These are phyloP conservation scores for Nannobrachium achirus DNA, from an alignment of 2,113 vertebrate species.

Conservation along the genomic window DNA sequence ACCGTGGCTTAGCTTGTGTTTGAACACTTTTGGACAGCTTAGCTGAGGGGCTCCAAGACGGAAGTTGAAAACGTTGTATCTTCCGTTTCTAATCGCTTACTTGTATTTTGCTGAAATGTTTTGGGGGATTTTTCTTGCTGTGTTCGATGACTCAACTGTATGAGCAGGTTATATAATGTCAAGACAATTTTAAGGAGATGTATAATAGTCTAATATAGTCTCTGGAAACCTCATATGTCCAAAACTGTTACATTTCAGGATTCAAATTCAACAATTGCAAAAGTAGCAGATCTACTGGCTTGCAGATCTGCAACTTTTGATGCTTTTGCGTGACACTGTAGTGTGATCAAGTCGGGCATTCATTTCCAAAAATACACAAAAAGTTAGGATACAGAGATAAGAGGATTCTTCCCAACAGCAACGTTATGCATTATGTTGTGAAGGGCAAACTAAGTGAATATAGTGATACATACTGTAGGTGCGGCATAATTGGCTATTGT, in stretches of 20 bases:
- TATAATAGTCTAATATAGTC: neutral
- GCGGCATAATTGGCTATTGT: neutral
- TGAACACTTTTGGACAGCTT: conserved; percentile 54
- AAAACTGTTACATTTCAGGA: too few relatives aligned
- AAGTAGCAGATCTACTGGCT: too few relatives aligned
- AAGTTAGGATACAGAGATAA: too few relatives aligned
- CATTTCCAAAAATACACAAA: too few relatives aligned
- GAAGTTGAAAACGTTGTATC: conserved; percentile 46
- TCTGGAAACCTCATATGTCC: neutral
- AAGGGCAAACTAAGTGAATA: too few relatives aligned
- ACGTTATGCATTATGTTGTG: too few relatives aligned
- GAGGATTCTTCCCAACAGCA: too few relatives aligned
- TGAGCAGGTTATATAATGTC: conserved; percentile 1
- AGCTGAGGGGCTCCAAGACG: conserved; percentile 44
- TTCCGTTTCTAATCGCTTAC: conserved; percentile 34
- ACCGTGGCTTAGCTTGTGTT: conserved; percentile 53
- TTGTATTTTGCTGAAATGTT: conserved; percentile 36
- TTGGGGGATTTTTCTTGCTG: conserved; percentile 22
- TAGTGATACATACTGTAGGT: neutral
- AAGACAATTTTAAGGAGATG: neutral
- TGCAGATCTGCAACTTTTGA: too few relatives aligned
- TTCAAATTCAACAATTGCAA: too few relatives aligned
- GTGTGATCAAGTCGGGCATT: too few relatives aligned
- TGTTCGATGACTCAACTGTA: conserved; percentile 44
- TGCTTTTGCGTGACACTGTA: too few relatives aligned